Evolutionary conservation across 2,888 invertebrate genomes (phyloP), one percentile per base, ranked within the genome.

Genomic region (Sarcophaga variegata): DNA sequence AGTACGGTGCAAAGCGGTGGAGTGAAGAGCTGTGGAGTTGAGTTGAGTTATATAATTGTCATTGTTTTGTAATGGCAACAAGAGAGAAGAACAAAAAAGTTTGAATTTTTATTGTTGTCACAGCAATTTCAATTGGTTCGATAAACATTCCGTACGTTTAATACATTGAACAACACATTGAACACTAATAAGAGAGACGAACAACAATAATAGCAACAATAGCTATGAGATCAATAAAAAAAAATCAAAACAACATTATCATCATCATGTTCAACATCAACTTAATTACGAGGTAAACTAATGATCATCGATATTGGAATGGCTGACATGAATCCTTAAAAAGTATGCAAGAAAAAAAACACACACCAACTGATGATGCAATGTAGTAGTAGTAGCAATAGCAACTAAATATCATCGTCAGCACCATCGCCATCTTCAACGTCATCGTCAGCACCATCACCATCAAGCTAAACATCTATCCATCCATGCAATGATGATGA

Each of bases 121-220:
- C 92, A 92, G 92, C 92, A 92, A 91, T 92, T 92, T 92, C 92
- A 92, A 92, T 92, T 92, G 92, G 91, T 91, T 92, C 91, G 92
- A 91, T 92, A 91, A 91, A 88, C 88, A 88, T 88, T 88, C 88
- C 88, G 80, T 87, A 87, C 91, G 90, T 91, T 91, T 90, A 92
- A 91, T 90, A 89, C 90, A 89, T 90, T 54, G 54, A 54, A 89
- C 90, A 91, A 90, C 89, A 81, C 78, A 83, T 81, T 60, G 83
- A 85, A 80, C 80, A 81, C 86, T 83, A 76, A 79, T 79, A 83
- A 83, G 81, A 83, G 70, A 54, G 17, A 17, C 4, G 14, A 17
- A 27, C 69, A 37, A 80, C 54, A 81, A 88, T 10, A 77, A 77
- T 64, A 37, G 78, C 54, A 81, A 88, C 12, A 77, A 81, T 64